These are phyloP conservation scores for Entosphenus tridentatus DNA, from an alignment of 2,113 vertebrate species.

Conservation along the genomic window DNA sequence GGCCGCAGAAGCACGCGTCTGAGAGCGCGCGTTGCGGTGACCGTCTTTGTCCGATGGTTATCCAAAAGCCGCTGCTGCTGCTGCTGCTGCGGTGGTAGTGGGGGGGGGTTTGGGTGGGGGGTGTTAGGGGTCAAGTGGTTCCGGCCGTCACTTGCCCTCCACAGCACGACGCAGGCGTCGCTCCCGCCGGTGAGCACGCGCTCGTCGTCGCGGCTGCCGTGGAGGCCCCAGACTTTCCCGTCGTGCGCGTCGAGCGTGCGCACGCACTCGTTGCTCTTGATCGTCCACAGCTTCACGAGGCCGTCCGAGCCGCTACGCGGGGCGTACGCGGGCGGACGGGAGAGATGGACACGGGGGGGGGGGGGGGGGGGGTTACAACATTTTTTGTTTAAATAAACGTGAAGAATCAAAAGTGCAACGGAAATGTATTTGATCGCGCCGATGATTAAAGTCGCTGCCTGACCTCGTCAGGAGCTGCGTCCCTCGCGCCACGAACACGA, in stretches of 20 bases:
- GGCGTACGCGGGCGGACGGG: neutral
- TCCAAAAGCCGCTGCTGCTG: no score
- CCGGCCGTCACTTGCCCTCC: conserved; percentile 32
- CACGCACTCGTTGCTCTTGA: conserved; percentile 80
- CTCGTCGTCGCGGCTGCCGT: conserved; percentile 38
- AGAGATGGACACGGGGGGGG: neutral
- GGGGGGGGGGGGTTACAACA: no score
- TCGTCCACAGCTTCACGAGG: conserved; percentile 86
- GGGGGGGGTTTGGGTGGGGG: no score
- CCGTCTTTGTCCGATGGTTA: no score
- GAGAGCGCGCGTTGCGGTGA: no score
- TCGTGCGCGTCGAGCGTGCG: conserved; percentile 66
- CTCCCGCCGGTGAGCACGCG: conserved; percentile 46
- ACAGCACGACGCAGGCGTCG: conserved; percentile 54
- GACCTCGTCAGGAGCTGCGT: conserved; percentile 73
- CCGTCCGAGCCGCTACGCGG: conserved; percentile 53
- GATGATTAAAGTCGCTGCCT: neutral
- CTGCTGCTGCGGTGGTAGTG: no score
- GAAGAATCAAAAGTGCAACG: neutral
- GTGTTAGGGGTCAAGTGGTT: no score
- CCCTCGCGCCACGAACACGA: conserved; percentile 61
- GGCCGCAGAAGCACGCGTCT: no score
- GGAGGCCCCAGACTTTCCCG: conserved; percentile 83
- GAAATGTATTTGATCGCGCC: no score
- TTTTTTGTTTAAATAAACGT: no score